Conservation (phyloP, 2,888 invertebrate genomes). For the Meandrusa payeni region DNA sequence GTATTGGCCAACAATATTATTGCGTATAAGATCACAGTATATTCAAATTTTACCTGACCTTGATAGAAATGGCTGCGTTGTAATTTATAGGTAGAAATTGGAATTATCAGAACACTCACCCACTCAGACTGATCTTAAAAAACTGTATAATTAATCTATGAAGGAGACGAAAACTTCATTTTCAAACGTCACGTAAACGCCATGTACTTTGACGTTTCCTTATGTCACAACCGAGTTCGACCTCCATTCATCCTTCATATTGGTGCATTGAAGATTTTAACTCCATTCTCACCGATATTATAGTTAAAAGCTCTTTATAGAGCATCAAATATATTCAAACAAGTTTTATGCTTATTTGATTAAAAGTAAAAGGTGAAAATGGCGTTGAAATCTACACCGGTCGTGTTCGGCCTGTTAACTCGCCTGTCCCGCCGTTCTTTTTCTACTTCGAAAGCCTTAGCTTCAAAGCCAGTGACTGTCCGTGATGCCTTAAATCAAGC, state of each 20-base stretch:
- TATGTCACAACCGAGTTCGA: constrained; percentile 11
- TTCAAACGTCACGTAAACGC: too few relatives aligned
- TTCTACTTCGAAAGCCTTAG: constrained; percentile 60
- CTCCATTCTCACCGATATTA: constrained; percentile 49
- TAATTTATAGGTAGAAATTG: too few relatives aligned
- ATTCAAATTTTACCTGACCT: too few relatives aligned
- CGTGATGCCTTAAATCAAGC: constrained; percentile 98
- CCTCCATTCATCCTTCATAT: constrained; percentile 68
- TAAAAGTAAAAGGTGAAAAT: constrained; percentile 52
- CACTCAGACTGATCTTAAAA: too few relatives aligned
- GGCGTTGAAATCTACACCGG: constrained; percentile 74
- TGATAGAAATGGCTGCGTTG: too few relatives aligned
- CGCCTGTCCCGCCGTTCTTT: constrained; percentile 62
- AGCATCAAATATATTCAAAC: constrained; percentile 35
- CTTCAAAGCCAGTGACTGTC: constrained; percentile 90
- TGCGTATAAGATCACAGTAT: too few relatives aligned
- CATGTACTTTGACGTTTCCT: constrained; percentile 8
- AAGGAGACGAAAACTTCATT: not conserved
- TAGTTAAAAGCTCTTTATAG: constrained; percentile 33
- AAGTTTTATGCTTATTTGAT: constrained; percentile 39
- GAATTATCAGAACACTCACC: too few relatives aligned
- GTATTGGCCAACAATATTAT: not conserved
- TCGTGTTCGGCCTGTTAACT: constrained; percentile 49
- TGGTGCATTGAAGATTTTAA: constrained; percentile 43
- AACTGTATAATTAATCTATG: not conserved